Evolutionary conservation across 1,140 invertebrate genomes (phyloP), one percentile per base, ranked within the genome.

Genomic region (Phocides pigmalion): DNA sequence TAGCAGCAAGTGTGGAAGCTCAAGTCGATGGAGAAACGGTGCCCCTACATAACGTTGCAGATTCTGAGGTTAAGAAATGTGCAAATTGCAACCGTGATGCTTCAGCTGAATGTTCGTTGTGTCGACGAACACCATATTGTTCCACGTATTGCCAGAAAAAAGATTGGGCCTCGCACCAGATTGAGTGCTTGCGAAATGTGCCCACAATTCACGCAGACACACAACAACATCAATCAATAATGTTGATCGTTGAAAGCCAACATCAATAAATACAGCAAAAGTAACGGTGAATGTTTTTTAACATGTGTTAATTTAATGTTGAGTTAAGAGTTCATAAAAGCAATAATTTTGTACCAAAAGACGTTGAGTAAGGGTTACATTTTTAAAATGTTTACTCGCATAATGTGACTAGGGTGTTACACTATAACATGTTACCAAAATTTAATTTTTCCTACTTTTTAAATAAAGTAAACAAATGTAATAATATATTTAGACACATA

Each of bases 1-100:
- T 96, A 12, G 94, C 95, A 1, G 93, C 94, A 39, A 92, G 93
- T 63, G 94, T 95, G 1, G 94, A 95, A 63, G 92, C 93, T 5
- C 94, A 95, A 74, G 89, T 92, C 2, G 93, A 93, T 28, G 88
- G 75, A 2, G 87, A 88, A 15, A 77, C 79, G 12, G 85, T 80
- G 14, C 75, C 82, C 0, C 56, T 87, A 1, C 82, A 88, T 53
- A 82, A 77, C 54, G 76, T 87, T 0, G 87, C 87, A 0, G 85
- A 87, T 17, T 67, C 77, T 0, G 81, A 82, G 25, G 51, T 77
- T 4, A 89, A 89, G 64, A 87, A 86, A 95, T 97, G 96, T 91
- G 96, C 96, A 9, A 97, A 97, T 80, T 97, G 96, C 74, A 96
- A 97, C 85, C 92, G 96, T 61, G 96, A 97, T 81, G 96, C 96